Percentiles rank a stretch among this genome's conserved stretches.
Conservation (phyloP, 2,797 vertebrate species). For the Parauchenoglanis ngamensis region DNA sequence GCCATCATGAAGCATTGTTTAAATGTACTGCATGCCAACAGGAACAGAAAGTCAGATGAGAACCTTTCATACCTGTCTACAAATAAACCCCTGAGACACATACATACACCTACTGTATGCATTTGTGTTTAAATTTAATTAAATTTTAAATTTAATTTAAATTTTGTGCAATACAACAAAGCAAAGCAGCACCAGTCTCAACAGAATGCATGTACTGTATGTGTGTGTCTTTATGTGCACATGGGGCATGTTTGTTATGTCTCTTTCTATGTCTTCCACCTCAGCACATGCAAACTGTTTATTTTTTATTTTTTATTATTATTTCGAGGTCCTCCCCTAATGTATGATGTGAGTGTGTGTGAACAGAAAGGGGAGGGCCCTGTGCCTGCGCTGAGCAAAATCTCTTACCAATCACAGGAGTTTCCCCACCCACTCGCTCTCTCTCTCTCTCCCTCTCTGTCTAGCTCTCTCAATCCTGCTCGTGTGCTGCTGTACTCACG, state of each 20-base stretch:
- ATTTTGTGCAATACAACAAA: not conserved
- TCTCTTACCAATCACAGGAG: conserved; percentile 71
- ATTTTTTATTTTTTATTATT: conserved; percentile 22
- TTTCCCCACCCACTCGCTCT: conserved; percentile 63
- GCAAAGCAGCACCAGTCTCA: not conserved
- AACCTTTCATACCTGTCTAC: not conserved
- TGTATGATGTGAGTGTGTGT: conserved; percentile 47
- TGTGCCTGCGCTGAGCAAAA: conserved; percentile 47
- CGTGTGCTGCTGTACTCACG: conserved; percentile 57
- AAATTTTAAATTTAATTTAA: too few relatives aligned
- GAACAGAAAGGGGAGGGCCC: conserved; percentile 59
- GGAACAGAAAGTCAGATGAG: not conserved
- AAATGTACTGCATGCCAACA: not conserved
- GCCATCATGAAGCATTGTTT: not conserved
- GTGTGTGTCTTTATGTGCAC: not conserved
- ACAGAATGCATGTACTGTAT: not conserved
- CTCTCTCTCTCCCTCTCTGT: conserved; percentile 55
- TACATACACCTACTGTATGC: not conserved
- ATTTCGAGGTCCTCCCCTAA: conserved; percentile 40
- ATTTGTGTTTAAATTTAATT: not conserved
- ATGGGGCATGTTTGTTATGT: conserved; percentile 1
- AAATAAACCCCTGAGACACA: not conserved
- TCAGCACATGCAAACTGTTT: conserved; percentile 36
- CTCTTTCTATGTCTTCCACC: conserved; percentile 32
- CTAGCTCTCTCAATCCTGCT: conserved; percentile 40